Conservation (phyloP, 35 echinoderm and acorn worm species). For the Patiria miniata region DNA sequence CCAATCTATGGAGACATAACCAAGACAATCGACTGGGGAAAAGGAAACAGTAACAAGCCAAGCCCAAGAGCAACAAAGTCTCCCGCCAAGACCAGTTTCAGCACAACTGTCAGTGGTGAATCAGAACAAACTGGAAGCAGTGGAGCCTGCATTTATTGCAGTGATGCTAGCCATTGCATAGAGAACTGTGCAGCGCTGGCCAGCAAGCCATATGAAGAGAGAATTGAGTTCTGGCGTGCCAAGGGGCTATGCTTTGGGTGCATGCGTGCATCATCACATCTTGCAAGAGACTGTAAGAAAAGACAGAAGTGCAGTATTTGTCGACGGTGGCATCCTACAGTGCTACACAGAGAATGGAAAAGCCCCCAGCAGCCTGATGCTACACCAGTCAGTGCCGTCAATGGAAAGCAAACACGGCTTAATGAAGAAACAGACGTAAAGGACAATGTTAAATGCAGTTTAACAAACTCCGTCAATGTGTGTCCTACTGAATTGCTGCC, state of each 20-base stretch:
- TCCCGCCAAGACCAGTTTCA: too few relatives aligned
- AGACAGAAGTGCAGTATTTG: conserved; percentile 26
- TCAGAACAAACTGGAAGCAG: too few relatives aligned
- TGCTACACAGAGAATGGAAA: conserved; percentile 28
- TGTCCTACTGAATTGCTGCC: neutral
- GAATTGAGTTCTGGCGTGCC: neutral
- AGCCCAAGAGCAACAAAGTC: too few relatives aligned
- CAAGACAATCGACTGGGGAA: too few relatives aligned
- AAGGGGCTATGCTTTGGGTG: conserved; percentile 32
- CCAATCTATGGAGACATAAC: too few relatives aligned
- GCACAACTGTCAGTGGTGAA: too few relatives aligned
- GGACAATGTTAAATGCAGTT: neutral
- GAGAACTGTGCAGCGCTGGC: too few relatives aligned
- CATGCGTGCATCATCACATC: neutral
- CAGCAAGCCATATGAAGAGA: neutral
- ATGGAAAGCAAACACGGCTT: neutral
- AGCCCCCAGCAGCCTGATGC: neutral
- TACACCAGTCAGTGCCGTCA: too few relatives aligned
- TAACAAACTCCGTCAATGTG: neutral
- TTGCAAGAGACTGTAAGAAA: conserved; percentile 14
- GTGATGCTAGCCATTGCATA: too few relatives aligned
- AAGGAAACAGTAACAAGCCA: too few relatives aligned
- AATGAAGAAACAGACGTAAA: neutral
- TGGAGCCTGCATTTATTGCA: too few relatives aligned
- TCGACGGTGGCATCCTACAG: conserved; percentile 24